Conservation (phyloP, 1,140 invertebrate genomes). For the Globodera rostochiensis region DNA sequence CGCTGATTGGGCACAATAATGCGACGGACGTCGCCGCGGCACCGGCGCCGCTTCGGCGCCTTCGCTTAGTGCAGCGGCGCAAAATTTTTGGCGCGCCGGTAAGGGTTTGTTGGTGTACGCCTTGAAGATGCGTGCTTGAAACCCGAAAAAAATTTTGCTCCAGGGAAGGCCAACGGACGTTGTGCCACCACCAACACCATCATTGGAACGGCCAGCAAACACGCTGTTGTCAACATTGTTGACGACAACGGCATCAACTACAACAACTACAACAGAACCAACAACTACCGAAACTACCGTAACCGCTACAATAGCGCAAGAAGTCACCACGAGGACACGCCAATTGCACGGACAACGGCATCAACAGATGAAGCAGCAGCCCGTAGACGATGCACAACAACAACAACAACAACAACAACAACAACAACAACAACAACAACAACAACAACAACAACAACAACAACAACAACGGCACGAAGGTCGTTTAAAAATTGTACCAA, state of each 20-base stretch:
- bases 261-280: neutral
- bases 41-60: neutral
- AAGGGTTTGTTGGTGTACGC: neutral
- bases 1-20: conserved; percentile 10
- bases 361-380: neutral
- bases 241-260: neutral
- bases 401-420: neutral
- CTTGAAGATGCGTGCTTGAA: neutral
- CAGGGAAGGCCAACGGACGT: no score
- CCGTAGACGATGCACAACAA: neutral
- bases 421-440: neutral
- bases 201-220: neutral
- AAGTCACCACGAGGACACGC: no score
- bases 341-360: neutral
- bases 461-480: neutral
- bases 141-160: neutral
- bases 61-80: neutral
- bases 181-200: no score
- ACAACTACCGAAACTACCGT: neutral
- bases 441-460: neutral
- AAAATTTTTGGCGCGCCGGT: neutral
- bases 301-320: neutral
- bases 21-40: neutral
- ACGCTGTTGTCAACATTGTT: no score
- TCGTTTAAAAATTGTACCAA: neutral